Conservation (phyloP, 2,797 vertebrate species). For the Brachymystax lenok region DNA sequence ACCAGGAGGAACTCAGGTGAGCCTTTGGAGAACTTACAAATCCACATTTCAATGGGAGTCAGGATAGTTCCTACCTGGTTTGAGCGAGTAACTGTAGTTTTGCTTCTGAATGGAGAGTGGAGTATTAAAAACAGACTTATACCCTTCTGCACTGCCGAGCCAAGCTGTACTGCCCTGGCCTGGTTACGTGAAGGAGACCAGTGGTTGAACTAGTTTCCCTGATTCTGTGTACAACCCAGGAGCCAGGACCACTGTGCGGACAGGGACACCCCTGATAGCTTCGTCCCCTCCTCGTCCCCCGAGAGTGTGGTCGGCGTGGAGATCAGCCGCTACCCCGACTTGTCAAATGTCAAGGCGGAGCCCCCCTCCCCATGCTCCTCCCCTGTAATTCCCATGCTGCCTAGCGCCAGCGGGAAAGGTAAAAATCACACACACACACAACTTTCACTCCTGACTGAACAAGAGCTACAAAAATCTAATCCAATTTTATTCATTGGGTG, state of each 20-base stretch:
- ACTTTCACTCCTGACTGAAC: neutral
- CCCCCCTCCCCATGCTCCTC: conserved; percentile 87
- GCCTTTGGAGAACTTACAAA: neutral
- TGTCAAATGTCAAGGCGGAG: conserved; percentile 90
- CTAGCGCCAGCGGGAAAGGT: conserved; percentile 89
- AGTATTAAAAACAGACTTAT: neutral
- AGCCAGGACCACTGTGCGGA: conserved; percentile 82
- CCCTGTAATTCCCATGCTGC: conserved; percentile 88
- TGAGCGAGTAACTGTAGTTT: too few relatives aligned
- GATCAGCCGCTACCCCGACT: conserved; percentile 89
- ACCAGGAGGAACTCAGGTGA: conserved; percentile 93
- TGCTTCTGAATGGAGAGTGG: too few relatives aligned
- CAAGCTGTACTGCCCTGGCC: neutral
- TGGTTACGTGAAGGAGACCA: neutral
- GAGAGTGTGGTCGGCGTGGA: conserved; percentile 90
- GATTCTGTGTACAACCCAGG: conserved; percentile 60
- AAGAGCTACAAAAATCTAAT: neutral
- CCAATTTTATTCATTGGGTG: too few relatives aligned
- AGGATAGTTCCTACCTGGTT: too few relatives aligned
- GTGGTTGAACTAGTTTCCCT: neutral
- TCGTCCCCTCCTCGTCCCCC: conserved; percentile 92
- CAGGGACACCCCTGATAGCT: conserved; percentile 85
- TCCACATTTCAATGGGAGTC: neutral
- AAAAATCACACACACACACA: conserved; percentile 10
- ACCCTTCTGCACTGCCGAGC: neutral